Percentiles rank a stretch among this genome's conserved stretches.
phyloP scores from a whole-genome alignment of 2,113 vertebrate genomes.

The Barnardius zonarius region DNA sequence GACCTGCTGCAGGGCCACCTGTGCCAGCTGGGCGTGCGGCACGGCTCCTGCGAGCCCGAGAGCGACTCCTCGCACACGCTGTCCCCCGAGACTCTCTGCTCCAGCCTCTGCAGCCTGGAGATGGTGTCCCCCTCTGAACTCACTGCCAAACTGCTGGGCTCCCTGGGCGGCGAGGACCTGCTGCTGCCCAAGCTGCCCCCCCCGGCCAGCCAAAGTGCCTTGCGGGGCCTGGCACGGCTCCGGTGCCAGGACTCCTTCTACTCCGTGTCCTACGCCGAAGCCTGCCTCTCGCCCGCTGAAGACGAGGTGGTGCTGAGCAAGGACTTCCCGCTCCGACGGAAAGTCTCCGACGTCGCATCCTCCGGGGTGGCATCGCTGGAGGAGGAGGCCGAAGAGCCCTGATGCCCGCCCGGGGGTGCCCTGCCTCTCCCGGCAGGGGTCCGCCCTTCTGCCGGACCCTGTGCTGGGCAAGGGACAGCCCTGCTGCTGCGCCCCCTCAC shows the following conservation, averaged over 20 bases:
- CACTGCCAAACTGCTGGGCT: conserved; percentile 88
- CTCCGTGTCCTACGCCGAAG: conserved; percentile 86
- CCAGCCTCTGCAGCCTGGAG: conserved; percentile 95
- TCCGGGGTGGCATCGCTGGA: conserved; percentile 93
- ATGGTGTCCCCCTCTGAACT: conserved; percentile 83
- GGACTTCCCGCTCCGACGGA: conserved; percentile 82
- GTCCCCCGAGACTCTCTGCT: conserved; percentile 92
- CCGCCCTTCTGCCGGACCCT: background rate
- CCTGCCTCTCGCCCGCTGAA: conserved; percentile 85
- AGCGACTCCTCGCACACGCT: conserved; percentile 89
- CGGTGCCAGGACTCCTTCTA: conserved; percentile 86
- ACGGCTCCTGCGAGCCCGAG: conserved; percentile 81
- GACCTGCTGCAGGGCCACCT: conserved; percentile 88
- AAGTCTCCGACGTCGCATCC: conserved; percentile 90
- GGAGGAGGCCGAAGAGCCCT: conserved; percentile 73
- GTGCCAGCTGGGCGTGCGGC: conserved; percentile 79
- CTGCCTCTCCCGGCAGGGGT: conserved; percentile 8
- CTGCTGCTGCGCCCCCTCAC: background rate
- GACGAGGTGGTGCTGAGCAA: conserved; percentile 86
- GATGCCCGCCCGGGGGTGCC: background rate
- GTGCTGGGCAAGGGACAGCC: background rate
- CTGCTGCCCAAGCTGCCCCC: conserved; percentile 84
- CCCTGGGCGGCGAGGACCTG: conserved; percentile 80
- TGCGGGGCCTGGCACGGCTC: conserved; percentile 80
- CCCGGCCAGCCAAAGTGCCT: conserved; percentile 81